A percentile compares a stretch with the other conserved stretches of the same genome.
Evolutionary conservation across 2,113 vertebrate species (phyloP).

Genomic region (Microtus oregoni): DNA sequence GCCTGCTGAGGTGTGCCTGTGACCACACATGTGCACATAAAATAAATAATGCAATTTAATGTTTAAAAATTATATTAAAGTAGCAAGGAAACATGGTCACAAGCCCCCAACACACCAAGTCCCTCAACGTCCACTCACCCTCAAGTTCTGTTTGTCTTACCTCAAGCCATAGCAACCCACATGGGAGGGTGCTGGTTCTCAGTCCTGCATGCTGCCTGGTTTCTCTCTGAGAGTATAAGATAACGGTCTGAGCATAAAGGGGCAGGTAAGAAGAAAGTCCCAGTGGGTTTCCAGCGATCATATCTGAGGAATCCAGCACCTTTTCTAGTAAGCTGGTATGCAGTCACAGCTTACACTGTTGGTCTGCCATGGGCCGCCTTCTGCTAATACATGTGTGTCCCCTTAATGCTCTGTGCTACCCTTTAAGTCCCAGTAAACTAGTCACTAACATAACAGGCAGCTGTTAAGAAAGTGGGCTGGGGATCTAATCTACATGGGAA

Average conservation of each 20-base stretch:
- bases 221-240: neutral
- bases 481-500: no score
- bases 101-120: neutral
- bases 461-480: neutral
- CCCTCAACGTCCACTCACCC: rapidly evolving
- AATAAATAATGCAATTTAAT: neutral
- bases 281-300: neutral
- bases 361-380: neutral
- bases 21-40: neutral
- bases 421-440: neutral
- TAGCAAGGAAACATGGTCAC: neutral
- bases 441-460: neutral
- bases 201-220: neutral
- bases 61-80: neutral
- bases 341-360: neutral
- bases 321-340: neutral
- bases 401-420: neutral
- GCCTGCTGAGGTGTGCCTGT: neutral
- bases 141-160: neutral
- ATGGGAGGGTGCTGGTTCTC: neutral
- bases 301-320: neutral
- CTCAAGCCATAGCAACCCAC: neutral
- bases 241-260: neutral
- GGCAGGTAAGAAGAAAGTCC: neutral
- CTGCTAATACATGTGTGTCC: neutral